Percentiles rank a stretch among this genome's conserved stretches.
Conservation (phyloP, 2,113 vertebrate genomes). For the Myotis brandtii region DNA sequence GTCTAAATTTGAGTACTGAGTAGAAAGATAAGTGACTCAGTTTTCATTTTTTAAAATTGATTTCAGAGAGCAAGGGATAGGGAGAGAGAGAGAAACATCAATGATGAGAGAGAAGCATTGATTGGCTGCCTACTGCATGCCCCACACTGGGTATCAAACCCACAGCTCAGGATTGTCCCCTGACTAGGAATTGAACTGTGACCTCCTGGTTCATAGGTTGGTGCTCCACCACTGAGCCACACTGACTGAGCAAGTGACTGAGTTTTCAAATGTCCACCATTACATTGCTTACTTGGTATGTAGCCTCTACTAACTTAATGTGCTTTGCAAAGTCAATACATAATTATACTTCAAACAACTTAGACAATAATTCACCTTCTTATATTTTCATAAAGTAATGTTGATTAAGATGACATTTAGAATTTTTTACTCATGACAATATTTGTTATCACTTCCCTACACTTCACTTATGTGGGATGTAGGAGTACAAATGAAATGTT, state of each 20-base stretch:
- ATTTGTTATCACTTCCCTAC: neutral
- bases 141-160: too few species aligned
- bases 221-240: too few species aligned
- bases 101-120: too few species aligned
- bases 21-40: neutral
- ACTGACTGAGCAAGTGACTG: too few species aligned
- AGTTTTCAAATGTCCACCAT: neutral
- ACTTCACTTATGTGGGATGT: neutral
- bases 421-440: neutral
- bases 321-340: neutral
- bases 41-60: too few species aligned
- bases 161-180: too few species aligned
- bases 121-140: too few species aligned
- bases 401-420: neutral
- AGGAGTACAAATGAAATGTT: neutral
- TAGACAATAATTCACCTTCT: neutral
- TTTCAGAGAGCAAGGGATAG: too few species aligned
- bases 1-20: neutral
- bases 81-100: too few species aligned
- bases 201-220: too few species aligned
- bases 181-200: too few species aligned
- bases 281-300: neutral
- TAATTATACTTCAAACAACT: neutral
- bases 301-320: neutral
- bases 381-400: neutral